Evolutionary conservation across 2,797 vertebrate species (phyloP).

Genomic region (Poeciliopsis presidionis): DNA sequence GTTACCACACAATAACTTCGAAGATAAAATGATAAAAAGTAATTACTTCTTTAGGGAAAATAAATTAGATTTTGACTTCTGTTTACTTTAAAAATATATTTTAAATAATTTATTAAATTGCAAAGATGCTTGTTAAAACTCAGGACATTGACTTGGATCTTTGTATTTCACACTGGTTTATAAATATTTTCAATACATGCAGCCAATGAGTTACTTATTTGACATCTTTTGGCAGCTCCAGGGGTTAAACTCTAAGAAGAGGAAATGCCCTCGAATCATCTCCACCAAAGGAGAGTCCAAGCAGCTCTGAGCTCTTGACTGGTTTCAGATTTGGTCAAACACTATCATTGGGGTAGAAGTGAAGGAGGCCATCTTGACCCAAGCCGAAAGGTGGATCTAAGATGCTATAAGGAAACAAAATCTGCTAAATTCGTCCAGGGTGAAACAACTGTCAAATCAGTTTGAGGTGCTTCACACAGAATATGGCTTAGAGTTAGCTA

Average conservation of each 20-base stretch:
- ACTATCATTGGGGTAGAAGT: background rate
- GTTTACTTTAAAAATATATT: background rate
- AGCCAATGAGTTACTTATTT: constrained; percentile 1
- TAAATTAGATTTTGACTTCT: no score
- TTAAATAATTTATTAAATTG: background rate
- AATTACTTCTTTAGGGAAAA: background rate
- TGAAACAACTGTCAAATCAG: constrained; percentile 1
- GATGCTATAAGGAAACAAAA: background rate
- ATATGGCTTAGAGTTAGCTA: background rate
- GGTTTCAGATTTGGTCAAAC: constrained; percentile 12
- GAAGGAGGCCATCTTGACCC: constrained; percentile 7
- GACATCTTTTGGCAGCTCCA: background rate
- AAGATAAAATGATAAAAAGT: background rate
- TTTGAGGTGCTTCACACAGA: background rate
- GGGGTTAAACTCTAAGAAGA: background rate
- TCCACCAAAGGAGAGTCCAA: background rate
- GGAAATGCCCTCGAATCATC: background rate
- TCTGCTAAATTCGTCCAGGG: background rate
- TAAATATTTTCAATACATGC: constrained; percentile 1
- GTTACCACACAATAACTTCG: background rate
- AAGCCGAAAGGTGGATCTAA: background rate
- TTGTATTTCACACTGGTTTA: background rate
- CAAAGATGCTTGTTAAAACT: background rate
- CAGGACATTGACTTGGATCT: background rate
- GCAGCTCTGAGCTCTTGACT: background rate